Base-by-base conservation (phyloP, 2,797 vertebrate genomes). In the Semotilus atromaculatus region DNA sequence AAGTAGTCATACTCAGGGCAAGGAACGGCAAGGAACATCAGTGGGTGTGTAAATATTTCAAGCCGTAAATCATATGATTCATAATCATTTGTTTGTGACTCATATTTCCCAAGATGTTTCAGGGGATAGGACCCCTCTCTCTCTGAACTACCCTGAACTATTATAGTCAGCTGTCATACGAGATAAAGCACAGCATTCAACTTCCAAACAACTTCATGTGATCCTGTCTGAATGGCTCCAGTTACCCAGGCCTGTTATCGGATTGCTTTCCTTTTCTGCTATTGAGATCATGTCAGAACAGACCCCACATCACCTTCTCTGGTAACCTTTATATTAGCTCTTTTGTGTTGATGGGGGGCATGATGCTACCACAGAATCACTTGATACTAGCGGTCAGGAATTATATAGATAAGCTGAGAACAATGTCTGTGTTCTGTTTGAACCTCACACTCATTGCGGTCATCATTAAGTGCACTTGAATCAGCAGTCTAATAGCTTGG, bases 11-110 rank as follows among this genome's bases (percentile, higher is more conserved):
- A 48, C 55, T 76, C 16, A 29, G 75, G 48, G 4, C n/a, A 58
- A 78, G n/a, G 11, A 40, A 64, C 1, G 19, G 71, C 77, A 73
- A 40, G 36, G n/a, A n/a, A 45, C 55, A n/a, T n/a, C 38, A 80
- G 78, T 80, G 88, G 77, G 81, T 74, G 81, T 82, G 81, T 89
- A 86, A 86, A 86, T 89, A 73, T 71, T 36, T 87, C 82, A 86
- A 90, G 90, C 70, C 19, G 82, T 67, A 77, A 55, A 89, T 91
- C 83, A 84, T 67, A 86, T 93, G 93, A 94, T 89, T 94, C 92
- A 91, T 87, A 67, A 64, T 82, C 26, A 88, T 87, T 26, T 83
- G 90, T 88, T 88, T 90, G 70, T 90, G 90, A 92, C 89, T 92
- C 90, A 91, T 89, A 81, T 91, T 94, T 91, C 89, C 23, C 31